Evolutionary conservation across 2,113 vertebrate species (phyloP).

Genomic region (Bubalus kerabau): DNA sequence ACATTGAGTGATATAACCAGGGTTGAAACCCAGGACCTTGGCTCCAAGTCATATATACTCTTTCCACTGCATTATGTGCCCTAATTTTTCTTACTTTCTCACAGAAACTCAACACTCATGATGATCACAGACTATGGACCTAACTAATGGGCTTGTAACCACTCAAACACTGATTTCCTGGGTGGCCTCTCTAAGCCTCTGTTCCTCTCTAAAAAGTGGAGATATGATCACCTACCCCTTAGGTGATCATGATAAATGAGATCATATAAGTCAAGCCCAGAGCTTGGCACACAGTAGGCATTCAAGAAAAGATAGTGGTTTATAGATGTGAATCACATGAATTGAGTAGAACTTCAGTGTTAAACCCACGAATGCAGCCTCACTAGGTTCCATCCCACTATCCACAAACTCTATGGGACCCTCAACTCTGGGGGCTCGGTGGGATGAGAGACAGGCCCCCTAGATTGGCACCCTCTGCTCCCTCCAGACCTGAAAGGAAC

Average conservation of each 20-base stretch:
- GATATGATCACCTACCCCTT: background rate
- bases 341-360: background rate
- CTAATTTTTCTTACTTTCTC: background rate
- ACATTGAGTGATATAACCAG: background rate
- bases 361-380: background rate
- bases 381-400: background rate
- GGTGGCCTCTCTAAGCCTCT: background rate
- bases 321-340: background rate
- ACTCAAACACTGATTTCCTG: background rate
- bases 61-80: background rate
- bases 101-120: background rate
- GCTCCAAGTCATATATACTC: background rate
- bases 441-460: background rate
- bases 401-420: background rate
- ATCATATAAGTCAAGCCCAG: background rate
- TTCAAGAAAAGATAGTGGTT: background rate
- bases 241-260: background rate
- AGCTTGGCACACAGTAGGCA: background rate
- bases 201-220: background rate
- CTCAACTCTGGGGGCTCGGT: background rate
- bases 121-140: background rate
- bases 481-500: background rate
- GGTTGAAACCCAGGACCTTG: background rate
- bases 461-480: background rate
- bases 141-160: background rate